Conservation (phyloP, 2,888 invertebrate genomes). For the Stictocephala bisonia region DNA sequence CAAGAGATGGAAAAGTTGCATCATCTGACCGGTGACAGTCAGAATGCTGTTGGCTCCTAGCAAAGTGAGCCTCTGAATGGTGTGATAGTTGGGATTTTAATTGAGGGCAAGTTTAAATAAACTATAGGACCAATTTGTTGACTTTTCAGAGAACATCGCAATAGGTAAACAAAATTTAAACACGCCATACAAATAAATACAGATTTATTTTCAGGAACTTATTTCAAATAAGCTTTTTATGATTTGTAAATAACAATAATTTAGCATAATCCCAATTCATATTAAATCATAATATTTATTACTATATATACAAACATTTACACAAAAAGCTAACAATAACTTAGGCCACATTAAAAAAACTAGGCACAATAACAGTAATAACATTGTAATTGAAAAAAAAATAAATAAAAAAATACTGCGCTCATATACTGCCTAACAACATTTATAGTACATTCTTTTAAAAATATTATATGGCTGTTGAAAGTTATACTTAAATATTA, state of each 20-base stretch:
- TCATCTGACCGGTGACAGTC: no score
- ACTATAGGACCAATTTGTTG: no score
- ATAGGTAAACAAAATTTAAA: no score
- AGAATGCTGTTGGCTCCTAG: no score
- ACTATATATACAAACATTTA: slow-evolving; percentile 27
- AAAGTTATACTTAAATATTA: slow-evolving; percentile 43
- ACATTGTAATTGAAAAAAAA: background rate
- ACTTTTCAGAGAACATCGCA: no score
- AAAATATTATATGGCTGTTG: slow-evolving; percentile 1
- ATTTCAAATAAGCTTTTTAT: background rate
- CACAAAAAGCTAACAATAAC: slow-evolving; percentile 1
- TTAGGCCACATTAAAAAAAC: slow-evolving; percentile 1
- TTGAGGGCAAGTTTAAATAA: no score
- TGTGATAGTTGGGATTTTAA: no score
- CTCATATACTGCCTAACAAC: slow-evolving; percentile 17
- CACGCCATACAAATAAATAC: slow-evolving; percentile 10
- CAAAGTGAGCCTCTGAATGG: no score
- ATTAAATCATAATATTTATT: background rate
- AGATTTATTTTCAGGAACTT: slow-evolving; percentile 24
- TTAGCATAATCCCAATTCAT: background rate
- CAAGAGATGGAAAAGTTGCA: no score
- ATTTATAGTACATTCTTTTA: slow-evolving; percentile 19
- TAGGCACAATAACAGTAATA: slow-evolving; percentile 7
- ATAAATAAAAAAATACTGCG: background rate
- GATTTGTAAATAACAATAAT: background rate